Evolutionary conservation across 2,113 vertebrate species (phyloP).

Genomic region (Halcyon senegalensis): DNA sequence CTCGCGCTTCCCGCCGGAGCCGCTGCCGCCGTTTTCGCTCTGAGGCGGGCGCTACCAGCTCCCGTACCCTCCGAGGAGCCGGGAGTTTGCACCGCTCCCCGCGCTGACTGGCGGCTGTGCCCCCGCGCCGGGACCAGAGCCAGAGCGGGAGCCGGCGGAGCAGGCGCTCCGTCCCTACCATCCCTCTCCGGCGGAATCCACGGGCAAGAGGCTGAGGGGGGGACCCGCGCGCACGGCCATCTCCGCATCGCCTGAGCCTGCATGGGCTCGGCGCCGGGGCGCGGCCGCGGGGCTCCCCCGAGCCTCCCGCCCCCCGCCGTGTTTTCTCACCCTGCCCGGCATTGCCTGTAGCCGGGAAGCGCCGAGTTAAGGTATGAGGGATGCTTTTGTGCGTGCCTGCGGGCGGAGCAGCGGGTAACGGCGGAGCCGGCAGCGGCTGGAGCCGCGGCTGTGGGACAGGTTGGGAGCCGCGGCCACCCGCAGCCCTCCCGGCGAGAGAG

Average conservation of each 20-base stretch:
- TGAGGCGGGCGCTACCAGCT: background rate
- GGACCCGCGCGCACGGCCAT: background rate
- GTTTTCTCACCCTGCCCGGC: background rate
- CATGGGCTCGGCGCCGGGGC: background rate
- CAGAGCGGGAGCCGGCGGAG: background rate
- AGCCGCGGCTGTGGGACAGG: background rate
- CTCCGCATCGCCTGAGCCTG: background rate
- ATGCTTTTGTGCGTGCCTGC: slow-evolving; percentile 32
- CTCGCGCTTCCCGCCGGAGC: no score
- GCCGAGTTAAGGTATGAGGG: background rate
- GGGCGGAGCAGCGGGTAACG: background rate
- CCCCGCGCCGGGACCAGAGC: background rate
- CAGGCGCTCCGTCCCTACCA: background rate
- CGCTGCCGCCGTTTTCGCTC: no score
- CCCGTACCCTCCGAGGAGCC: background rate
- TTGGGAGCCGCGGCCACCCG: background rate
- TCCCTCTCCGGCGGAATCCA: background rate
- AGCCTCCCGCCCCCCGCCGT: background rate
- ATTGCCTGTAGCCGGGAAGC: background rate
- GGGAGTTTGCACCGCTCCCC: background rate
- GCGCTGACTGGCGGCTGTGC: background rate
- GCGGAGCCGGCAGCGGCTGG: background rate
- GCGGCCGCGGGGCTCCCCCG: background rate
- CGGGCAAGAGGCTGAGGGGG: background rate
- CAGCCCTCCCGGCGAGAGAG: background rate